Percentiles rank a stretch among this genome's conserved stretches.
phyloP scores from a whole-genome alignment of 2,113 vertebrate genomes.

The Ailuropoda melanoleuca region DNA sequence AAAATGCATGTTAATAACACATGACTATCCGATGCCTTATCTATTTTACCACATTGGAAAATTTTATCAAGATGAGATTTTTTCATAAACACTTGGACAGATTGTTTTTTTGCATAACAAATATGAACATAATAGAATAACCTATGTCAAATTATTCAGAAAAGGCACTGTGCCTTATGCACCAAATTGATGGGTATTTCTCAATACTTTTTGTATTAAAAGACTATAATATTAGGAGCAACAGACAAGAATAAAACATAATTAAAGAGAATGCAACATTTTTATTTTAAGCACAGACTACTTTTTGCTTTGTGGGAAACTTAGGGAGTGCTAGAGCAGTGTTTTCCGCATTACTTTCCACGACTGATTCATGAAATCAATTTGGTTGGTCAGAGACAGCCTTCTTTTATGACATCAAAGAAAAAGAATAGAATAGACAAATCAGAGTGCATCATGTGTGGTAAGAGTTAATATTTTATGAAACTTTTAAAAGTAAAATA shows the following conservation, averaged over 20 bases:
- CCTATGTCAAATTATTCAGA: constrained; percentile 17
- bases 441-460: neutral
- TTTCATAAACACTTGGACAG: constrained; percentile 41
- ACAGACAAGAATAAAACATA: neutral
- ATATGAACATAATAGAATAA: neutral
- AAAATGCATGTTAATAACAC: neutral
- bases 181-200: neutral
- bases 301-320: neutral
- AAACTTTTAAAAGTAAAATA: neutral
- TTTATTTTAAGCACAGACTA: neutral
- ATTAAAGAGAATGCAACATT: neutral
- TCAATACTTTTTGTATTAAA: neutral
- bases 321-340: neutral
- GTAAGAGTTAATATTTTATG: neutral
- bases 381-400: neutral
- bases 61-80: constrained; percentile 25
- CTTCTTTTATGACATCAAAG: neutral
- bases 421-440: neutral
- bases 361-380: neutral
- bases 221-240: neutral
- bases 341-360: neutral
- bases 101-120: constrained; percentile 43
- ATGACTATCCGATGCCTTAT: neutral
- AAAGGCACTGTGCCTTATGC: neutral
- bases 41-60: neutral